Evolutionary conservation across 1,140 invertebrate species (phyloP).

Genomic region (Heliconius congener): DNA sequence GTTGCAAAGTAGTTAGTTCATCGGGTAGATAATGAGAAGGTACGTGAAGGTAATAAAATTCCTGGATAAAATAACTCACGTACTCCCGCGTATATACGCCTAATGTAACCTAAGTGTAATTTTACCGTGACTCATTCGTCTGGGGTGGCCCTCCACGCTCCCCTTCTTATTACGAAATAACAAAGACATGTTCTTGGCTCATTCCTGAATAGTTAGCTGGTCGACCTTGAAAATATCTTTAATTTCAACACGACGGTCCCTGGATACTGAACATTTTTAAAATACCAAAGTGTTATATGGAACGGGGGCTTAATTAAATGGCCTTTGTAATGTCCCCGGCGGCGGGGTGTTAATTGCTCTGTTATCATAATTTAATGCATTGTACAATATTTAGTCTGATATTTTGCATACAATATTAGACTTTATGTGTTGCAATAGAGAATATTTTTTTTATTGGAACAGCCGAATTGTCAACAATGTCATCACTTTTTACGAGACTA

Average conservation of each 20-base stretch:
- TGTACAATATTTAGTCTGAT: constrained; percentile 29
- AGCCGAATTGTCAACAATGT: constrained; percentile 14
- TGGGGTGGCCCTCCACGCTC: constrained; percentile 35
- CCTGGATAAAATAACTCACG: constrained; percentile 41
- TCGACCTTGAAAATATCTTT: constrained; percentile 59
- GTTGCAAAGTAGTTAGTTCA: constrained; percentile 15
- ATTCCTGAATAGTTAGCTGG: constrained; percentile 30
- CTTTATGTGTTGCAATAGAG: constrained; percentile 16
- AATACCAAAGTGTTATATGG: constrained; percentile 50
- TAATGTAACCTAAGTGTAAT: constrained; percentile 34
- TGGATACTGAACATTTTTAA: constrained; percentile 46
- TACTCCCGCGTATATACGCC: constrained; percentile 26
- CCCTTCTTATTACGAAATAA: constrained; percentile 35
- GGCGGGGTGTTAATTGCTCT: constrained; percentile 40
- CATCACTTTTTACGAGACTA: constrained; percentile 6
- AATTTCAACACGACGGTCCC: constrained; percentile 42
- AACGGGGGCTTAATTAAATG: constrained; percentile 50
- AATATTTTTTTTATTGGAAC: background rate
- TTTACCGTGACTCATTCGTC: constrained; percentile 46
- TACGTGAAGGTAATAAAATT: constrained; percentile 36
- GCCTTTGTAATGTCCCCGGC: constrained; percentile 31
- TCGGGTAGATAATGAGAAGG: constrained; percentile 16
- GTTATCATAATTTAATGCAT: constrained; percentile 46
- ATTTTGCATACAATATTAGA: constrained; percentile 13
- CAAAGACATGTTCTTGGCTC: constrained; percentile 28